These are phyloP conservation scores for Cephalopholis sonnerati DNA, from an alignment of 2,113 vertebrate species.

Conservation along the genomic window DNA sequence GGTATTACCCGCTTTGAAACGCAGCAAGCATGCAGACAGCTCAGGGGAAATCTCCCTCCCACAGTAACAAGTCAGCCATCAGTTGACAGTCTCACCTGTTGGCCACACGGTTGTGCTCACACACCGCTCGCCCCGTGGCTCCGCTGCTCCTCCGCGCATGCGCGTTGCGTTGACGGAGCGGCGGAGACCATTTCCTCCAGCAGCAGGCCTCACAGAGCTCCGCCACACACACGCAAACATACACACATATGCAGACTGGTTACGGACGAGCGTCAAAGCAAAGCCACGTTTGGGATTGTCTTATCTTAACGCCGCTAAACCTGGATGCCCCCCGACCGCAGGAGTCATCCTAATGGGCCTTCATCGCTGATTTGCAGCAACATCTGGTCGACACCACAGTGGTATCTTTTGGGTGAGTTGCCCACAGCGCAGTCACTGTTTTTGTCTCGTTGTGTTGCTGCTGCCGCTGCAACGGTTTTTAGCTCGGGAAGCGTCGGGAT, in stretches of 20 bases:
- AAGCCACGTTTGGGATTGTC: conserved; percentile 70
- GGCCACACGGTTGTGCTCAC: conserved; percentile 77
- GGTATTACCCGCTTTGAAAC: not conserved
- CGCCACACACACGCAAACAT: conserved; percentile 22
- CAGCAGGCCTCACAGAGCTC: conserved; percentile 72
- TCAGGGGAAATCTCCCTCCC: not conserved
- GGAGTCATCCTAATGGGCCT: conserved; percentile 67
- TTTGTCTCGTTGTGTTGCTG: conserved; percentile 59
- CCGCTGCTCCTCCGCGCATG: conserved; percentile 66
- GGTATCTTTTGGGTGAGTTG: conserved; percentile 75
- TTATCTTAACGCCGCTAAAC: conserved; percentile 21
- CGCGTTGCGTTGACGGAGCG: conserved; percentile 37
- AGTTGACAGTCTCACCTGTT: conserved; percentile 65
- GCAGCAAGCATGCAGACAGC: not conserved
- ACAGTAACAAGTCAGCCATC: conserved; percentile 66
- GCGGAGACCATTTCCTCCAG: conserved; percentile 83
- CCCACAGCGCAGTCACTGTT: conserved; percentile 54
- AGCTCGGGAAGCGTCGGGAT: conserved; percentile 13
- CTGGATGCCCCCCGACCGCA: conserved; percentile 62
- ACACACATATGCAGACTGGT: conserved; percentile 54
- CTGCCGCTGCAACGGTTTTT: conserved; percentile 46
- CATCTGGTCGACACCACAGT: conserved; percentile 63
- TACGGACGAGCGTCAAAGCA: conserved; percentile 46
- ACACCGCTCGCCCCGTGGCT: conserved; percentile 27
- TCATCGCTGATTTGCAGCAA: conserved; percentile 59